phyloP scores from a whole-genome alignment of 2,797 vertebrate genomes.

The Rhinophrynus dorsalis region DNA sequence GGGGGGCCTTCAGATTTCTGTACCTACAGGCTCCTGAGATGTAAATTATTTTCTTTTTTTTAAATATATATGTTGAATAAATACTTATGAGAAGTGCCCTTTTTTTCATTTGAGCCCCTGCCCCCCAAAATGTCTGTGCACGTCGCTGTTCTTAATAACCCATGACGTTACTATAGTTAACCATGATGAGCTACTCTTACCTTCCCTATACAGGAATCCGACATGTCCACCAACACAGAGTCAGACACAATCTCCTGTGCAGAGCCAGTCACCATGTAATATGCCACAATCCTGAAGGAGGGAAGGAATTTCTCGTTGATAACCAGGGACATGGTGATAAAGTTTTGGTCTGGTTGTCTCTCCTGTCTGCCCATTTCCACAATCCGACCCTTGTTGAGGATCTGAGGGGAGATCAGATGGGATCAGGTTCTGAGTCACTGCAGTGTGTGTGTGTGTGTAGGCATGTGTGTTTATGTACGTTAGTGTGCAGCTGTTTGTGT shows the following conservation, averaged over 20 bases:
- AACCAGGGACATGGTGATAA: constrained; percentile 61
- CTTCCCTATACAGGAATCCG: constrained; percentile 78
- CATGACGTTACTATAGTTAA: background rate
- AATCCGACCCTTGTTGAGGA: constrained; percentile 77
- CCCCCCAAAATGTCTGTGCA: no score
- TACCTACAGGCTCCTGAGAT: no score
- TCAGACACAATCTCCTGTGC: constrained; percentile 75
- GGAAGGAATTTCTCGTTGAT: constrained; percentile 77
- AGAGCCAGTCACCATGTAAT: constrained; percentile 56
- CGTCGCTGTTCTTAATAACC: no score
- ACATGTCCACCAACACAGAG: constrained; percentile 81
- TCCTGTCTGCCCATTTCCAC: constrained; percentile 51
- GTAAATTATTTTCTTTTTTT: no score
- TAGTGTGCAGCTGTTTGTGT: no score
- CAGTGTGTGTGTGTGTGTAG: no score
- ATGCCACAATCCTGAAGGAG: constrained; percentile 82
- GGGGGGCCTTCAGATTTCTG: no score
- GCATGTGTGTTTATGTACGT: no score
- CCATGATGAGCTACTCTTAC: constrained; percentile 57
- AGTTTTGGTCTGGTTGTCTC: constrained; percentile 54
- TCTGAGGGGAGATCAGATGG: constrained; percentile 63
- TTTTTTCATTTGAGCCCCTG: no score
- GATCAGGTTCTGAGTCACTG: no score
- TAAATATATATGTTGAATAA: no score
- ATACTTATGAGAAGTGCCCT: no score